phyloP scores from a whole-genome alignment of 2,888 invertebrate species.

The Ferrisia virgata region DNA sequence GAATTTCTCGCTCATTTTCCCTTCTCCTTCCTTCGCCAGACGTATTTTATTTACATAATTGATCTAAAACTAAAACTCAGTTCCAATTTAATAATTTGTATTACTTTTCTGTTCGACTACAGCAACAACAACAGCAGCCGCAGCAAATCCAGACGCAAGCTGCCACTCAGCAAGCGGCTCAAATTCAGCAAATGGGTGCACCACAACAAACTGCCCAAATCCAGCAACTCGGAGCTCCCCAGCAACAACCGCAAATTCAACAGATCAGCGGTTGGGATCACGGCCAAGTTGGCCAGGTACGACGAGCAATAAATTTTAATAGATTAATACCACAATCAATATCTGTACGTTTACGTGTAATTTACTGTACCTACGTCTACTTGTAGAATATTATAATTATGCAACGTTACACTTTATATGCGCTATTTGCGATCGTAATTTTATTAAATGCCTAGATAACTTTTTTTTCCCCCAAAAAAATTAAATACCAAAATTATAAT shows the following conservation, averaged over 20 bases:
- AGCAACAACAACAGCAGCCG: slow-evolving; percentile 58
- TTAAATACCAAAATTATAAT: background rate
- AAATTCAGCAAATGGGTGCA: slow-evolving; percentile 43
- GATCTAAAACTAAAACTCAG: too few species aligned
- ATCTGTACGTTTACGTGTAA: too few species aligned
- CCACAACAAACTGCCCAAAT: slow-evolving; percentile 47
- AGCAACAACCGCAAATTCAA: slow-evolving; percentile 50
- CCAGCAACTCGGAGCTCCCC: background rate
- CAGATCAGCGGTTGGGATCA: slow-evolving; percentile 66
- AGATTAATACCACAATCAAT: too few species aligned
- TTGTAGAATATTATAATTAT: too few species aligned
- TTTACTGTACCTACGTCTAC: background rate
- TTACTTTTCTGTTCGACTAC: slow-evolving; percentile 58
- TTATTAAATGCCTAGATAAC: too few species aligned
- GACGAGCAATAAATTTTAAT: too few species aligned
- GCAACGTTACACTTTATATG: too few species aligned
- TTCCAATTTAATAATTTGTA: too few species aligned
- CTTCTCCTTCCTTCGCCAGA: too few species aligned
- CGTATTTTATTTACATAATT: too few species aligned
- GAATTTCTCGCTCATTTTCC: too few species aligned
- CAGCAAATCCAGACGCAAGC: slow-evolving; percentile 53
- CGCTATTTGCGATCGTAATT: background rate
- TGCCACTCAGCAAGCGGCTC: slow-evolving; percentile 48
- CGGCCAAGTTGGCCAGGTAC: slow-evolving; percentile 53
- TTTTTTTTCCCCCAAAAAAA: background rate